phyloP scores from a whole-genome alignment of 2,888 invertebrate genomes.

The Caenorhabditis afra region DNA sequence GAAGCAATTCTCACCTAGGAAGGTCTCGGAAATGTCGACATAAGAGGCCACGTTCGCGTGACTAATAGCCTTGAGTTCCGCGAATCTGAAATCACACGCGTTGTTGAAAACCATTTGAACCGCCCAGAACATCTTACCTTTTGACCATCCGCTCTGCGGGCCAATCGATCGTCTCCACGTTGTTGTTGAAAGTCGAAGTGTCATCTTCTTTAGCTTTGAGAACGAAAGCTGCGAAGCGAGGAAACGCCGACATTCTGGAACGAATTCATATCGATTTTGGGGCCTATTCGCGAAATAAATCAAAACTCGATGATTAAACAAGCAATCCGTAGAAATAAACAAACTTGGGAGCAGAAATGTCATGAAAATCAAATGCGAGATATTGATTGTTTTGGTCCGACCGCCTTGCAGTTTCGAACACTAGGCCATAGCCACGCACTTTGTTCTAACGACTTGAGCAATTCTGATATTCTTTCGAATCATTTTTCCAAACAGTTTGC shows the following conservation, averaged over 20 bases:
- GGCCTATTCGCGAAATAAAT: background rate
- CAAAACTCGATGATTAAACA: too few species aligned
- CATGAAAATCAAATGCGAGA: too few species aligned
- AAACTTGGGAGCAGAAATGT: too few species aligned
- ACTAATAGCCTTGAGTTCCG: slow-evolving; percentile 61
- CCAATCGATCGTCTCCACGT: slow-evolving; percentile 95
- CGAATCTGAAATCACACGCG: slow-evolving; percentile 52
- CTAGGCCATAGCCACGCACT: too few species aligned
- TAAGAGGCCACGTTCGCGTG: slow-evolving; percentile 84
- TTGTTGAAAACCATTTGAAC: background rate
- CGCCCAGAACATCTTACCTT: slow-evolving; percentile 28
- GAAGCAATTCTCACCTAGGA: slow-evolving; percentile 33
- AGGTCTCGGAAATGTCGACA: slow-evolving; percentile 23
- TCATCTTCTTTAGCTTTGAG: slow-evolving; percentile 64
- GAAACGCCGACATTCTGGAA: slow-evolving; percentile 29
- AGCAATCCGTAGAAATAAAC: background rate
- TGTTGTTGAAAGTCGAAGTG: slow-evolving; percentile 81
- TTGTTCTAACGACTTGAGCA: too few species aligned
- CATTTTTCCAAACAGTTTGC: too few species aligned
- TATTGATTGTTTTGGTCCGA: too few species aligned
- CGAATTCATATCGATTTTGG: background rate
- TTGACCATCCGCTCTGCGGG: slow-evolving; percentile 91
- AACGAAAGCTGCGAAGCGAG: slow-evolving; percentile 58
- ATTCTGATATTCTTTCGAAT: too few species aligned
- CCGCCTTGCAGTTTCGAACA: too few species aligned